Evolutionary conservation across 92 coral and sea anemone species (phyloP), one percentile per base, ranked within the genome.

Genomic region (Porites evermanni): DNA sequence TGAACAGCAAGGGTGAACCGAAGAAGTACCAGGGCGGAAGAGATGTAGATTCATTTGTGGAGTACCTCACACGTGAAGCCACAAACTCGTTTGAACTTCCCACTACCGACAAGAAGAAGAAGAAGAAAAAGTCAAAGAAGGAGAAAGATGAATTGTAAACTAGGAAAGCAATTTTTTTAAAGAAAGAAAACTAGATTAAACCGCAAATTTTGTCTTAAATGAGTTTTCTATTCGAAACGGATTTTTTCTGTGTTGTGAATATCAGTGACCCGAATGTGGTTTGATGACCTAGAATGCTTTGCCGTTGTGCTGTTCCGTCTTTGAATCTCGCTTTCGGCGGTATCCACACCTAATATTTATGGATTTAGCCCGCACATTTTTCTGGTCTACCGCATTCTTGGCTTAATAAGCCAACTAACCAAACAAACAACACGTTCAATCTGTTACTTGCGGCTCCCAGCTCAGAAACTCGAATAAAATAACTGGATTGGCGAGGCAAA

Each of bases 1-100:
- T 82, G 92, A 90, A 93, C 19, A 90, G 86, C 79, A 97, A 97
- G 89, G 79, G 95, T 53, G 78, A 87, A 29, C 99, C 99, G 1
- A 92, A 91, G 82, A 97, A 97, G 65, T 97, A 97, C 79, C 65
- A 76, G 2, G 91, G 99, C 10, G 98, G 94, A 8, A 80, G 99
- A 64, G 99, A 97, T 13, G 94, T 97, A 3, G 74, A 95, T 7
- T 98, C 95, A 23, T 97, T 97, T 79, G 67, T 91, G 5, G 94
- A 95, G 32, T 97, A 87, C 76, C 91, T 97, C 75, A 93, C 95
- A 61, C 88, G 86, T 3, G 95, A 97, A 85, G 95, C 99, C 60
- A 91, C 95, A 6, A 93, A 93, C 80, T 90, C 95, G 2, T 88
- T 97, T 64, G 81, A 73, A 26, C 58, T 97, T 64, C 92, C 94